Percentiles rank a stretch among this genome's conserved stretches.
Evolutionary conservation across 2,797 vertebrate genomes (phyloP).

Genomic region (Apogon hyalosoma): DNA sequence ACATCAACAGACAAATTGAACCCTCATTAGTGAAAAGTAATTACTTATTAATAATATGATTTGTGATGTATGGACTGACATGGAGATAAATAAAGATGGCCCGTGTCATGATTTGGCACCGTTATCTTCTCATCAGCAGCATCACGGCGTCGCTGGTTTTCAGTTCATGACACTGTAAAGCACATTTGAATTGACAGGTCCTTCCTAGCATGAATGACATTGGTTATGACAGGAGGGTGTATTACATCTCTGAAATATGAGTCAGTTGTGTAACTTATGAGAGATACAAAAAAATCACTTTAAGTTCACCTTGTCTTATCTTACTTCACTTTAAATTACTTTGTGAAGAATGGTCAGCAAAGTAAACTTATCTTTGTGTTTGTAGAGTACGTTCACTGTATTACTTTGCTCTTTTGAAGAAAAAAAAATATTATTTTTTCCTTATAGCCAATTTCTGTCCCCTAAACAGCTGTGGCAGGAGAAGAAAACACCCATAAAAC

Average conservation of each 20-base stretch:
- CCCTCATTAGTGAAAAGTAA: slow-evolving; percentile 16
- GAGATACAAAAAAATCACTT: slow-evolving; percentile 24
- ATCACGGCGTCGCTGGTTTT: too few relatives aligned
- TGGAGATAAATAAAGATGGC: slow-evolving; percentile 14
- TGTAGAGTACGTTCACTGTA: neutral
- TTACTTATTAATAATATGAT: slow-evolving; percentile 31
- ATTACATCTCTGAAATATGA: slow-evolving; percentile 34
- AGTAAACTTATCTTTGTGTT: slow-evolving; percentile 1
- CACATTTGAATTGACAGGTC: slow-evolving; percentile 7
- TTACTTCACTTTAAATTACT: slow-evolving; percentile 33
- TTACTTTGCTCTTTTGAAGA: neutral
- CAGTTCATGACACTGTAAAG: neutral
- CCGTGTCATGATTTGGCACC: neutral
- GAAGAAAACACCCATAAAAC: neutral
- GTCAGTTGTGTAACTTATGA: slow-evolving; percentile 27
- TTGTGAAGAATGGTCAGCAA: slow-evolving; percentile 31
- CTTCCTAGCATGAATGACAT: slow-evolving; percentile 27
- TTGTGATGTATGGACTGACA: slow-evolving; percentile 14
- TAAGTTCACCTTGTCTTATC: slow-evolving; percentile 37
- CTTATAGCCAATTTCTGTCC: neutral
- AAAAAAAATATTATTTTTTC: neutral
- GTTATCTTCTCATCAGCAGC: neutral
- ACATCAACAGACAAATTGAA: slow-evolving; percentile 35
- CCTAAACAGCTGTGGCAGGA: neutral
- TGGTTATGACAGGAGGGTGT: slow-evolving; percentile 28